Evolutionary conservation across 2,888 invertebrate genomes (phyloP), one percentile per base, ranked within the genome.

Genomic region (Aromia moschata): DNA sequence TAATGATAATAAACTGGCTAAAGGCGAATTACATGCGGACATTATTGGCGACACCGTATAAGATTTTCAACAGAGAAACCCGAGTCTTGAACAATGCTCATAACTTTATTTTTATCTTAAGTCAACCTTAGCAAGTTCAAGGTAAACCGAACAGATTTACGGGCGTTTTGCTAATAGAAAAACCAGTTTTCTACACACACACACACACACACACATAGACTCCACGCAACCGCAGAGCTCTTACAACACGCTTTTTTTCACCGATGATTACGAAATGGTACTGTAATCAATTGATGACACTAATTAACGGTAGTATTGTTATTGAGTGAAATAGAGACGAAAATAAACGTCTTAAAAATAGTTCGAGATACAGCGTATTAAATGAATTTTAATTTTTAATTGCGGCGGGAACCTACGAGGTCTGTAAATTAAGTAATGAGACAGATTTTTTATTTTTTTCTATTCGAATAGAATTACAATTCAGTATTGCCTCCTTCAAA

Each of bases 131-230:
- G 20, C 49, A 49, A 49, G 49, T 49, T 49, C 49, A 49, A 49
- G 49, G 49, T 25, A 25, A 15, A 15, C 5, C 49, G 18, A 15
- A 17, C 47, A 36, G 17, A 18, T 49, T 38, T 49, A 33, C 38
- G 25, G 44, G n/a, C 44, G 44, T 44, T 49, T 49, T 15, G 49
- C 49, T 49, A 49, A 49, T 49, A 49, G 49, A 49, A 49, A 49
- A 49, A 49, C 49, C 49, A 38, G 49, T 49, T 49, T 3, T 38
- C 18, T 14, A 37, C 38, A 16, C 37, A 37, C 14, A 31, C 20
- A 31, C 5, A 16, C 33, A 33, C 11, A 33, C 33, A 25, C 25
- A 25, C 25, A 25, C 25, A 25, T 7, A 25, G 4, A 25, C 25
- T 3, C 7, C 25, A 3, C 4, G 25, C 25, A 3, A 7, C 25